Conservation (phyloP, 2,888 invertebrate species). For the Philereme transversata region DNA sequence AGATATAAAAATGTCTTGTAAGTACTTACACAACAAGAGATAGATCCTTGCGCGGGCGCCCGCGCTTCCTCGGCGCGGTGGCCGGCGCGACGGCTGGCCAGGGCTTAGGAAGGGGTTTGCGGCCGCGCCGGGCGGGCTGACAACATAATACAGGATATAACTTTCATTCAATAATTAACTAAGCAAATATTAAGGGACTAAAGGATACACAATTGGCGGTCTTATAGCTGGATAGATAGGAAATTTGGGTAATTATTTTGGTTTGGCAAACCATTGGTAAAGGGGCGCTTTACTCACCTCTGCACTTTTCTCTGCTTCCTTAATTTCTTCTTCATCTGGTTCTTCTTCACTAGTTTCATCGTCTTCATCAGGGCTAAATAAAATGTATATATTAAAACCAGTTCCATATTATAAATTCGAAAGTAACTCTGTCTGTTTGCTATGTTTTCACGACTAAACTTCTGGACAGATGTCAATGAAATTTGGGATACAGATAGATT, state of each 20-base stretch:
- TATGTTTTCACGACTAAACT: no score
- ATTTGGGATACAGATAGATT: no score
- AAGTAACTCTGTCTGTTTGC: no score
- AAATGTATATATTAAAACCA: slow-evolving; percentile 3
- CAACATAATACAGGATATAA: background rate
- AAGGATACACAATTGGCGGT: no score
- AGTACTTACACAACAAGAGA: slow-evolving; percentile 49
- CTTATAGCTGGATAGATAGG: background rate
- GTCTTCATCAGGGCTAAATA: slow-evolving; percentile 37
- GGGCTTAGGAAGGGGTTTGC: slow-evolving; percentile 25
- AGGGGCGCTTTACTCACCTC: slow-evolving; percentile 45
- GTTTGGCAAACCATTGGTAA: no score
- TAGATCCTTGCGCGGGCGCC: slow-evolving; percentile 66
- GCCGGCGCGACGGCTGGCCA: slow-evolving; percentile 35
- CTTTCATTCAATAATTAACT: no score
- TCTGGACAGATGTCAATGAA: no score
- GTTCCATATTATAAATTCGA: no score
- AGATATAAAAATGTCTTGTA: no score
- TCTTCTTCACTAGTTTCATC: slow-evolving; percentile 55
- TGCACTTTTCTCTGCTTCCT: slow-evolving; percentile 46
- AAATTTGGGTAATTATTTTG: no score
- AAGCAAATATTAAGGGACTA: no score
- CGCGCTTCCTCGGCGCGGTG: slow-evolving; percentile 58
- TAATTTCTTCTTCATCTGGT: slow-evolving; percentile 55
- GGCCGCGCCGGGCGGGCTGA: slow-evolving; percentile 29